Conservation (phyloP, 2,797 vertebrate genomes). For the Sphaeramia orbicularis region DNA sequence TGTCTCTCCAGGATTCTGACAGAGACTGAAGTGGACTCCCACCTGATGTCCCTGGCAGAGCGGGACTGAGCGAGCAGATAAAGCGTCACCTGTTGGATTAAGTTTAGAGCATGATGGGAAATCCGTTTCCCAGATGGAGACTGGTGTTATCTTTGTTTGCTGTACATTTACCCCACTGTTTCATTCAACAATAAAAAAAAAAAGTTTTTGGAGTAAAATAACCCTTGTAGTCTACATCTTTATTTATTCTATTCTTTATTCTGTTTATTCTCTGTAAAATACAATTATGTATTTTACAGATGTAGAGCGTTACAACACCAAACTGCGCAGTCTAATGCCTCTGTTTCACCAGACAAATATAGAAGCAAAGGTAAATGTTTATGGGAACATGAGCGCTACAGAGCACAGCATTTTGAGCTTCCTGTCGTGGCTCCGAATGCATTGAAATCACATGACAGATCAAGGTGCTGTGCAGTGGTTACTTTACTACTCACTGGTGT, state of each 20-base stretch:
- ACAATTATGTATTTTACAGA: background rate
- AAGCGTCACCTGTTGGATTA: constrained; percentile 70
- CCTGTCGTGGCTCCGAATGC: constrained; percentile 75
- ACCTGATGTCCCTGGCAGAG: constrained; percentile 95
- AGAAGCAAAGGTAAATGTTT: constrained; percentile 46
- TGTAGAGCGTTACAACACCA: too few species aligned
- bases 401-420: constrained; percentile 56
- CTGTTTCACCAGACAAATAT: constrained; percentile 36
- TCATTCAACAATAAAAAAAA: constrained; percentile 83
- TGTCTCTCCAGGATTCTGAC: constrained; percentile 91
- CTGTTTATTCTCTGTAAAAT: background rate
- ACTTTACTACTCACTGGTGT: constrained; percentile 53
- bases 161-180: constrained; percentile 86
- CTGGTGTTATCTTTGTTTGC: constrained; percentile 80
- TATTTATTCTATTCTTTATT: background rate
- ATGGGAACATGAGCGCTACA: constrained; percentile 48
- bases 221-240: background rate
- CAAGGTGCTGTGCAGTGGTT: constrained; percentile 24
- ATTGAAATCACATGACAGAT: constrained; percentile 56
- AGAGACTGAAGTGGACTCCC: constrained; percentile 93
- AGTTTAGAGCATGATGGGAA: constrained; percentile 79
- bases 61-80: constrained; percentile 88
- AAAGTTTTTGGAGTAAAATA: constrained; percentile 82
- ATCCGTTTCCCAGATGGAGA: constrained; percentile 68
- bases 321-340: background rate